Evolutionary conservation across 1,140 invertebrate species (phyloP).

Genomic region (Anagrus nilaparvatae): DNA sequence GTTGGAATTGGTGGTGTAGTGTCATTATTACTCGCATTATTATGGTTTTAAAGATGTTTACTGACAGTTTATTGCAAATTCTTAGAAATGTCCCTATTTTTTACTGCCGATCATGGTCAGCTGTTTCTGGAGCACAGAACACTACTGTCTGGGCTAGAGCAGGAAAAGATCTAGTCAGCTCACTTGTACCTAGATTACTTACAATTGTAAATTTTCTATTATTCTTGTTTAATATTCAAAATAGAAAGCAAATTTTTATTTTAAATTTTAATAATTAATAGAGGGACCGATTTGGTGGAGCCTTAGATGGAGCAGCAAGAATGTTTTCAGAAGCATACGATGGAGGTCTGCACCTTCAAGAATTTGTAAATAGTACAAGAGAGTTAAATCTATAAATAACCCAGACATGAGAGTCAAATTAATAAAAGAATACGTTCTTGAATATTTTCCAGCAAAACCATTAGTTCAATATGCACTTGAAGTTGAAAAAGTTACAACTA

Average conservation of each 20-base stretch:
- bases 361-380: constrained; percentile 96
- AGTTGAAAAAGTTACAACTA: too few relatives aligned
- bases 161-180: too few relatives aligned
- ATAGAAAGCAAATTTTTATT: constrained; percentile 1
- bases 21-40: constrained; percentile 89
- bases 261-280: constrained; percentile 39
- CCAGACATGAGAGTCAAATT: constrained; percentile 95
- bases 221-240: constrained; percentile 1
- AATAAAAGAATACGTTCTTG: constrained; percentile 89
- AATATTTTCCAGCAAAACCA: constrained; percentile 84
- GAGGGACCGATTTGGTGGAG: constrained; percentile 98
- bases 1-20: too few relatives aligned
- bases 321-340: constrained; percentile 96
- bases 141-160: constrained; percentile 97
- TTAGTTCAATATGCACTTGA: too few relatives aligned
- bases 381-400: constrained; percentile 98
- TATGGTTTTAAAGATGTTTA: constrained; percentile 98
- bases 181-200: too few relatives aligned
- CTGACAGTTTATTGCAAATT: too few relatives aligned
- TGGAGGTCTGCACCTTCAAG: constrained; percentile 88
- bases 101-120: constrained; percentile 98
- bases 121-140: constrained; percentile 97
- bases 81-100: constrained; percentile 98
- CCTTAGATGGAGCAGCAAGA: constrained; percentile 88
- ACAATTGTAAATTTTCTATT: too few relatives aligned